Conservation (phyloP, 2,113 vertebrate species). For the Ophiodon elongatus region DNA sequence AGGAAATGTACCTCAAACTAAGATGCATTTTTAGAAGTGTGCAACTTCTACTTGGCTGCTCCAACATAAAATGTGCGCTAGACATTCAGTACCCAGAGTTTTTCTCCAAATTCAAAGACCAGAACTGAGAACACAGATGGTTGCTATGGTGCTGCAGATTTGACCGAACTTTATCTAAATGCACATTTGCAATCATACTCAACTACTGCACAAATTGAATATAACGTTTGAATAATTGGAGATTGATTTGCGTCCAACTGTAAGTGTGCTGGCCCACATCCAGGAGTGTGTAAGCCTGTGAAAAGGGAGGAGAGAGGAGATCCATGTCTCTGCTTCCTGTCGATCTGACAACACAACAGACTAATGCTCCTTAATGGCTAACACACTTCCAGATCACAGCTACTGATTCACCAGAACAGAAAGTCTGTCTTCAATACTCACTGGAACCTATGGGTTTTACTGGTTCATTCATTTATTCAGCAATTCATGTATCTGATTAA, state of each 20-base stretch:
- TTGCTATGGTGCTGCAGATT: neutral
- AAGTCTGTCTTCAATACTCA: slow-evolving; percentile 1
- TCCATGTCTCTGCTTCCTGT: slow-evolving; percentile 50
- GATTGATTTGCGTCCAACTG: slow-evolving; percentile 11
- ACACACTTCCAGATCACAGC: slow-evolving; percentile 53
- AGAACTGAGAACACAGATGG: neutral
- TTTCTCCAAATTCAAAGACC: neutral
- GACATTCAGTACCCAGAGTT: neutral
- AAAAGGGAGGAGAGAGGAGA: slow-evolving; percentile 8
- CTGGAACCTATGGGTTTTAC: neutral
- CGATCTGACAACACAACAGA: slow-evolving; percentile 44
- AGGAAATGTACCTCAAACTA: neutral
- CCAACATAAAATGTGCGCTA: neutral
- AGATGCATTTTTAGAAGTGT: neutral
- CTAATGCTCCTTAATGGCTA: slow-evolving; percentile 61
- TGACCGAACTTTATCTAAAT: neutral
- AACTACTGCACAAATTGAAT: neutral
- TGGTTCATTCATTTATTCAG: neutral
- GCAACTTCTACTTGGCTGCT: neutral
- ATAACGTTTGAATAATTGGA: neutral
- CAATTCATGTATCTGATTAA: neutral
- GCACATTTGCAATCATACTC: neutral
- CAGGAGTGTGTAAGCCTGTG: slow-evolving; percentile 8
- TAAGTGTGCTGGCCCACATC: slow-evolving; percentile 9
- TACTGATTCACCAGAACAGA: slow-evolving; percentile 31